Evolutionary conservation across 2,113 vertebrate genomes (phyloP), one percentile per base, ranked within the genome.

Genomic region (Tachuris rubrigastra): DNA sequence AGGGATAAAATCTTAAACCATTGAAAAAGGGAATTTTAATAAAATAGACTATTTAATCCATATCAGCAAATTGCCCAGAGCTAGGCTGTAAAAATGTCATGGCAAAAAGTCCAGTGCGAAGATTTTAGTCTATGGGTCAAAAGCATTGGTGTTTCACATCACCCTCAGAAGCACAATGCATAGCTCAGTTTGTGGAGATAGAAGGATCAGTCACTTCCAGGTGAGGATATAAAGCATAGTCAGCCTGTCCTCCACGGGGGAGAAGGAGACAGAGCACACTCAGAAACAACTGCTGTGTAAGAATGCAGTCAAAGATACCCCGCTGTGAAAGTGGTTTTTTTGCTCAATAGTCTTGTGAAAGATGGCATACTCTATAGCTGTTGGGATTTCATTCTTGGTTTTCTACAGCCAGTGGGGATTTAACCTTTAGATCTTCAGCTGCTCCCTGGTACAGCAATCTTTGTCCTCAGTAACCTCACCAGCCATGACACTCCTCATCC

Each of bases 321-420:
- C 71, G 72, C 78, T 90, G 87, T 53, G 85, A 83, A 69, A 90
- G 67, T 59, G 82, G 82, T 77, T 94, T 71, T 47, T 80, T 96
- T 95, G 59, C 90, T 91, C 79, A 96, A 94, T n/a, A 77, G 59
- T 14, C 82, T 93, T 77, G 63, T 52, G 90, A 95, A 94, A 95
- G 87, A 85, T 41, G 55, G 35, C 35, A 60, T 83, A 62, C n/a
- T 53, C 31, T 80, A 71, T 39, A 94, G 80, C 82, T 92, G 55
- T 37, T 66, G 58, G 46, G 81, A 94, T 41, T 90, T 90, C 42
- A 88, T 42, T 94, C 75, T 81, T 67, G 49, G 53, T 52, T 60
- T 72, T 73, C 75, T 71, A n/a, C 47, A 85, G 55, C 33, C 78
- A 59, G 82, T 25, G 84, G 82, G 47, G 37, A 59, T 92, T 91